Evolutionary conservation across 2,888 invertebrate genomes (phyloP), one percentile per base, ranked within the genome.

Genomic region (Agonopterix alstromeriana): DNA sequence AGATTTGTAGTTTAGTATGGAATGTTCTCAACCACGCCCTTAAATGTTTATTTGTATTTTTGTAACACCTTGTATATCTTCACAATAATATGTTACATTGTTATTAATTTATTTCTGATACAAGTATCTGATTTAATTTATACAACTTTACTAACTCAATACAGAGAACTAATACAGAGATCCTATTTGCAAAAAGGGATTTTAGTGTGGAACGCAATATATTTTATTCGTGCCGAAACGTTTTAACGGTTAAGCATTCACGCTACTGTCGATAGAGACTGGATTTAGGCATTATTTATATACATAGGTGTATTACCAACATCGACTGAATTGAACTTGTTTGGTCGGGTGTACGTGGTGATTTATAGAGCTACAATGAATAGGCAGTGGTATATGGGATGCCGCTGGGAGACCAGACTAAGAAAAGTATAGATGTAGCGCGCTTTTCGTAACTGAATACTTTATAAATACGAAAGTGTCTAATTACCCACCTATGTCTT

Each of bases 361-460:
- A 78, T 77, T 77, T 78, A 78, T 75, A 63, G 70, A 62, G 54
- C 61, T 58, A 67, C 72, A 73, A 71, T 73, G 74, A 73, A 74
- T 70, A 72, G 68, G 67, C 63, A 65, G 59, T 27, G 27, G 27
- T 27, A 27, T 27, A 27, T 27, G 27, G 27, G 27, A 27, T 27
- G 27, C 66, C 73, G 56, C 14, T 10, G n/a, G 14, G 17, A 17
- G 42, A 17, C 27, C 17, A 17, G 10, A 43, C 17, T 43, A 8
- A 17, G 42, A 10, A 12, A 11, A 42, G 8, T 27, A 7, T 27
- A 27, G 27, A 27, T 27, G 27, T 27, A 27, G 27, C 5, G 27
- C 5, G 14, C 2, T 14, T 2, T 14, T 14, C 14, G n/a, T n/a
- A n/a, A n/a, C n/a, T n/a, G n/a, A 14, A 14, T 14, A 14, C 14